Conservation (phyloP, 2,888 invertebrate species). For the Onthophagus sagittarius region DNA sequence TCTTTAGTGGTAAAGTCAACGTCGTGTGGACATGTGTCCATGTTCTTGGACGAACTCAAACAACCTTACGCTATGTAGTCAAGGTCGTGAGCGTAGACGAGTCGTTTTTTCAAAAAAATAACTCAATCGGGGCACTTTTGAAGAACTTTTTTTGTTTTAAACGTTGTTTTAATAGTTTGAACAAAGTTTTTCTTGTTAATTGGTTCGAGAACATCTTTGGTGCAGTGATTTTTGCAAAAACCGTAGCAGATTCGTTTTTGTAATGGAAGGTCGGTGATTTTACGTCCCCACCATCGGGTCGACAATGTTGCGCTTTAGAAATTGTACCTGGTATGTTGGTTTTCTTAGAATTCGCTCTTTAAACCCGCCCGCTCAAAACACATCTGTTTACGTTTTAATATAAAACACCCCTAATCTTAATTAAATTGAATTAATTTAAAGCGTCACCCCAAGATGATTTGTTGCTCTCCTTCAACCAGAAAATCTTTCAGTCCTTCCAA, state of each 20-base stretch:
- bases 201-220: conserved; percentile 30
- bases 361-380: background rate
- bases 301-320: conserved; percentile 39
- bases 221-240: conserved; percentile 38
- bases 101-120: background rate
- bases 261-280: conserved; percentile 41
- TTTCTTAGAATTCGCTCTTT: background rate
- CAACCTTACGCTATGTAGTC: conserved; percentile 5
- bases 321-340: conserved; percentile 40
- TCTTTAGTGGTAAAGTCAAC: background rate
- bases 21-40: background rate
- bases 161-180: background rate
- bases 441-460: too few species aligned
- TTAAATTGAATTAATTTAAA: too few species aligned
- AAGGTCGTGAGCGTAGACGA: background rate
- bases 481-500: too few species aligned
- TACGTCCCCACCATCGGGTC: conserved; percentile 25
- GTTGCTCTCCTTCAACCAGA: too few species aligned
- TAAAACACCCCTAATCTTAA: too few species aligned
- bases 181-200: background rate
- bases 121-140: background rate
- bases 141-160: background rate
- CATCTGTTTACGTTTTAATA: too few species aligned
- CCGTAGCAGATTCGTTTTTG: conserved; percentile 42
- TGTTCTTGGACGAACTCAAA: background rate